Base-by-base conservation (phyloP, 2,113 vertebrate species). In the Nycticebus coucang region DNA sequence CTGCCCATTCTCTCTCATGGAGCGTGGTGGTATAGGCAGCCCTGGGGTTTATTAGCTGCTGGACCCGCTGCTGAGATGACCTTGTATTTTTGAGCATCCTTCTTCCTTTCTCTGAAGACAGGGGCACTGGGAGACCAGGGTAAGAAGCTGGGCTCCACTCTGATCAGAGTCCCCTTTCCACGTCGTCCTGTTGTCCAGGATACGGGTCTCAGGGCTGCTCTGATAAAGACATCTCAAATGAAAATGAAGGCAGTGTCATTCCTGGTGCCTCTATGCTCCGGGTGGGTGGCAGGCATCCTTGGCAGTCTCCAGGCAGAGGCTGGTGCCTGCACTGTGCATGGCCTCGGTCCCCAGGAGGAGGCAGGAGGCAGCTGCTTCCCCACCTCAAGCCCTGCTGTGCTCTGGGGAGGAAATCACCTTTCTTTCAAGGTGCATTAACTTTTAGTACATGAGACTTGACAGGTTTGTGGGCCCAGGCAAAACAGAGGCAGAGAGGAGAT, bases 181-280 rank as follows among this genome's bases (percentile, higher is more conserved):
- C 0, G 0, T 5, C 3, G 2, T 13, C 87, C 15, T 33, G 50
- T 5, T 35, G 2, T 0, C 0, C 0, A 33, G 55, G 28, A 22
- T 45, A 15, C 5, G 11, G 12, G 26, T 28, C 14, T 57, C 10
- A 28, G 87, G 41, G 15, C 2, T 33, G 19, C 50, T 59, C 50
- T 45, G 50, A 45, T 9, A 37, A 71, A 66, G 62, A 26, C 37
- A 66, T 8, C 3, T 0, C 7, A 37, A 1, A 7, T 4, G 28
- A 19, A 37, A 1, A 7, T 4, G 28, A 19, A 64, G 0, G 0
- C 4, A 41, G 9, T 5, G 5, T 69, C 41, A 30, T 13, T 82
- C 79, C 53, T 0, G 28, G 66, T 21, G 79, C 11, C 11, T 35
- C 6, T 33, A 11, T 1, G 2, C 60, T 53, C 55, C 10, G 17